Evolutionary conservation across 2,797 vertebrate species (phyloP).

Genomic region (Eulemur coronatus): DNA sequence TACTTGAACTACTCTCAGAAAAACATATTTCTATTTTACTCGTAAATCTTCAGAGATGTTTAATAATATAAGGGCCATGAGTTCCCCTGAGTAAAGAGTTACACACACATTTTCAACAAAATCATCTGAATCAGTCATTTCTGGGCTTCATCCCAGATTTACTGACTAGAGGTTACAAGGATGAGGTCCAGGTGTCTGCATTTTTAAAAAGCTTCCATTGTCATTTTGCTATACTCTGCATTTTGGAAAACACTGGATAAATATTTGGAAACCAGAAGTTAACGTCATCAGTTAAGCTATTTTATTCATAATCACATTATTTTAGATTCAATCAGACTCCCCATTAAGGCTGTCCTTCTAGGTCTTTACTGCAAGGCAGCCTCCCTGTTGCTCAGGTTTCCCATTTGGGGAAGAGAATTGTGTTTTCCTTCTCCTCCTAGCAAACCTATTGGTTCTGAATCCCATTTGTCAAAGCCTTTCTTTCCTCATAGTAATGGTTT

Average conservation of each 20-base stretch:
- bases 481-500: neutral
- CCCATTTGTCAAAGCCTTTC: neutral
- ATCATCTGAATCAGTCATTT: neutral
- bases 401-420: neutral
- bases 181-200: neutral
- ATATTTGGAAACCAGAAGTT: neutral
- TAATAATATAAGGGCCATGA: neutral
- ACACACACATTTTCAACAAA: neutral
- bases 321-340: neutral
- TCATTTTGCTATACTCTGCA: neutral
- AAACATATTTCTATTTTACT: neutral
- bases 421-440: neutral
- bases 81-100: neutral
- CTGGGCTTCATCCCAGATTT: neutral
- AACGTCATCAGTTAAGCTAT: neutral
- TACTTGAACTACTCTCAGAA: neutral
- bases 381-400: neutral
- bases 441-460: neutral
- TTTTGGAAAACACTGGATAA: neutral
- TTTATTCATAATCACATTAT: neutral
- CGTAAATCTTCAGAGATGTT: neutral
- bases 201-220: neutral
- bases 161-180: neutral
- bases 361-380: neutral
- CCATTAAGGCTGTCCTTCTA: neutral